These are phyloP conservation scores for Rhizomys pruinosus DNA, from an alignment of 2,113 vertebrate species.

Conservation along the genomic window DNA sequence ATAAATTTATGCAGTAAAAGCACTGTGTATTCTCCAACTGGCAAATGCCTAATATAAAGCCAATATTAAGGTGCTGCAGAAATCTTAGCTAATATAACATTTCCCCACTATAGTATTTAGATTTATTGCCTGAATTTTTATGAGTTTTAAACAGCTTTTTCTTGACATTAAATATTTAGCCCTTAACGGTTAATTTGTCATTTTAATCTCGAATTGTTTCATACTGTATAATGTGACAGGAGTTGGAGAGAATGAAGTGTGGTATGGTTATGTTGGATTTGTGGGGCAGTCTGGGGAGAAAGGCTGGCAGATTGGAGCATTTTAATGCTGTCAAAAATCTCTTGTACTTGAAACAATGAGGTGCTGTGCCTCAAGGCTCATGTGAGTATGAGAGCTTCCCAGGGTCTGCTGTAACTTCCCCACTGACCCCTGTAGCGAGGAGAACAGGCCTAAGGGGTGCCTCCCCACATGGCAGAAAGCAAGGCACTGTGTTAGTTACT, in stretches of 20 bases:
- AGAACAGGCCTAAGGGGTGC: background rate
- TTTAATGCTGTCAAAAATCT: background rate
- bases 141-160: constrained; percentile 73
- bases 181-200: constrained; percentile 78
- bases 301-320: background rate
- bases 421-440: background rate
- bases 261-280: background rate
- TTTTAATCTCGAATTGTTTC: constrained; percentile 75
- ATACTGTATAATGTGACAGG: background rate
- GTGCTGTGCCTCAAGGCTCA: background rate
- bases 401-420: background rate
- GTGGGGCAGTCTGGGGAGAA: background rate
- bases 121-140: constrained; percentile 74
- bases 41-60: constrained; percentile 65
- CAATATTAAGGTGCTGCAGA: constrained; percentile 68
- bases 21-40: constrained; percentile 33
- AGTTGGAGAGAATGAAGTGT: background rate
- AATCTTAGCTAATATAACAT: constrained; percentile 69
- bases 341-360: background rate
- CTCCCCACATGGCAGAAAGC: background rate
- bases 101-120: constrained; percentile 67
- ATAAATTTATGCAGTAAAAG: constrained; percentile 80
- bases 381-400: too few species aligned
- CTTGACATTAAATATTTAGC: constrained; percentile 80
- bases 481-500: background rate